These are phyloP conservation scores for Lagocephalus sceleratus DNA, from an alignment of 2,797 vertebrate species.

Conservation along the genomic window DNA sequence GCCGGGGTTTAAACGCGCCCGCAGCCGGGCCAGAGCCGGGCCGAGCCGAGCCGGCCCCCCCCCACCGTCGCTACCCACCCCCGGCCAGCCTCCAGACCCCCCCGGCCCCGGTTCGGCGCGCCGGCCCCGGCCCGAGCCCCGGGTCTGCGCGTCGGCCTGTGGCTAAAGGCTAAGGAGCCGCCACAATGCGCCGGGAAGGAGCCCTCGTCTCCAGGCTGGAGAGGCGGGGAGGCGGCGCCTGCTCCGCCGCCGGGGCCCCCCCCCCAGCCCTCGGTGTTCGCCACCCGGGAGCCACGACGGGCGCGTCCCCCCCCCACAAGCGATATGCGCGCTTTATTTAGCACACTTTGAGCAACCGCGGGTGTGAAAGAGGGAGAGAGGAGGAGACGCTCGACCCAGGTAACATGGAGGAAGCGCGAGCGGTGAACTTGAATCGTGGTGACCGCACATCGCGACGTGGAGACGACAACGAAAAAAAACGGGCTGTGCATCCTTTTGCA, in stretches of 20 bases:
- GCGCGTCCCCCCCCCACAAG: not conserved
- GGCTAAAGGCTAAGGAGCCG: slow-evolving; percentile 72
- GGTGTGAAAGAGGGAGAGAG: too few species aligned
- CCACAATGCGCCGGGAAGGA: slow-evolving; percentile 69
- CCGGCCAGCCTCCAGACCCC: too few species aligned
- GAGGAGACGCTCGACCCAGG: too few species aligned
- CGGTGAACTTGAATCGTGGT: slow-evolving; percentile 42
- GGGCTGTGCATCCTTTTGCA: slow-evolving; percentile 8
- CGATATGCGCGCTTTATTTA: slow-evolving; percentile 15
- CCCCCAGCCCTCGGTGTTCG: too few species aligned
- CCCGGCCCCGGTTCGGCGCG: too few species aligned
- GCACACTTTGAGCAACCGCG: slow-evolving; percentile 16
- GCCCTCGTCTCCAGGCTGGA: slow-evolving; percentile 63
- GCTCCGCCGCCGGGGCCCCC: slow-evolving; percentile 50
- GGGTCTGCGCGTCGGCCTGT: slow-evolving; percentile 56
- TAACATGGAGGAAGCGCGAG: slow-evolving; percentile 26
- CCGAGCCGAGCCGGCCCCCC: too few species aligned
- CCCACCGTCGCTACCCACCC: too few species aligned
- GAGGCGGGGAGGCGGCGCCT: slow-evolving; percentile 64
- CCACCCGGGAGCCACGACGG: not conserved
- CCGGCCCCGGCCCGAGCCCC: too few species aligned
- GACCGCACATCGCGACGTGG: slow-evolving; percentile 23
- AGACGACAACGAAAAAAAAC: too few species aligned
- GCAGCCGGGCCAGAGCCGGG: too few species aligned
- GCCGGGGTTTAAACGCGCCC: slow-evolving; percentile 28